Conservation (phyloP, 2,797 vertebrate genomes). For the Brachyrhaphis roseni region DNA sequence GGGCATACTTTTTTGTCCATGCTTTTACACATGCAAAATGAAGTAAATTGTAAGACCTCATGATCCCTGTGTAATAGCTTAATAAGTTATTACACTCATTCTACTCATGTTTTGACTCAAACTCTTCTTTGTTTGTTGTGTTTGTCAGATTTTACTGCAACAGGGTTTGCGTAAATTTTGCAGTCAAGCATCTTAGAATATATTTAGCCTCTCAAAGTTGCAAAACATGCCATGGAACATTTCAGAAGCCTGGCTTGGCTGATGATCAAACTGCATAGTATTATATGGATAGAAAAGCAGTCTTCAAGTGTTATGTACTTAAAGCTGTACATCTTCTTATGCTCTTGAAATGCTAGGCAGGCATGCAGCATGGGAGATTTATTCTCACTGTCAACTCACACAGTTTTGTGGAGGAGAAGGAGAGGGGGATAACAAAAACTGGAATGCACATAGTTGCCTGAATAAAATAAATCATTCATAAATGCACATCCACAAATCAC, state of each 20-base stretch:
- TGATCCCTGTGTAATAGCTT: neutral
- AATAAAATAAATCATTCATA: neutral
- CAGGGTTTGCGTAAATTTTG: neutral
- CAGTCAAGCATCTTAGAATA: neutral
- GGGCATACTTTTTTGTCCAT: neutral
- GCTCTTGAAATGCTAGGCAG: slow-evolving; percentile 3
- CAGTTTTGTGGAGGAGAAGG: neutral
- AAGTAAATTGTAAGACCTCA: neutral
- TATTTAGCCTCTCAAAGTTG: neutral
- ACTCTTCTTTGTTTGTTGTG: neutral
- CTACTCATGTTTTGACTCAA: neutral
- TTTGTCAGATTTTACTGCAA: too few relatives aligned
- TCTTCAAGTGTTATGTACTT: neutral
- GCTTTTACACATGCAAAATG: neutral
- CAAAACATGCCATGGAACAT: neutral
- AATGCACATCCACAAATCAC: neutral
- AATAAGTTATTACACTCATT: neutral
- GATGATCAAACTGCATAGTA: neutral
- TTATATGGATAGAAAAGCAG: neutral
- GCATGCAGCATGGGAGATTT: neutral
- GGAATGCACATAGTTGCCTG: neutral
- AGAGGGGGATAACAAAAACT: neutral
- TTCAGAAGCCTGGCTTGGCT: neutral
- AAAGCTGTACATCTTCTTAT: neutral
- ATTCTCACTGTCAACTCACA: neutral